phyloP scores from a whole-genome alignment of 2,888 invertebrate genomes.

The Papilio elwesi region DNA sequence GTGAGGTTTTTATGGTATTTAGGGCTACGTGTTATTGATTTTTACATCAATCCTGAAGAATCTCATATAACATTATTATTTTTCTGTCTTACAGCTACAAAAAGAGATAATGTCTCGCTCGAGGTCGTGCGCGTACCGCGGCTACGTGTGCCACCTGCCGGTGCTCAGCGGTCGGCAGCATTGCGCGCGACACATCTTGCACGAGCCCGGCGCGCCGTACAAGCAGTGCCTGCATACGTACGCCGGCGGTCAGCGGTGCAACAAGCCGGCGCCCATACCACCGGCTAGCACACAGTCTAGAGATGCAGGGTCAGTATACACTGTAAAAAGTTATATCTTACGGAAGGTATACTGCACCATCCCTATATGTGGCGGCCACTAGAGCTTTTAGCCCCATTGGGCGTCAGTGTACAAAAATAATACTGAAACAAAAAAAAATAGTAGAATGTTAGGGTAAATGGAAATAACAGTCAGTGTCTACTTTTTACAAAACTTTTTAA shows the following conservation, averaged over 20 bases:
- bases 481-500: no score
- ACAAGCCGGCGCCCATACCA: conserved; percentile 87
- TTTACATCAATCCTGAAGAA: no score
- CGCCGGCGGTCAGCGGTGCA: conserved; percentile 89
- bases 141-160: conserved; percentile 87
- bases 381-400: no score
- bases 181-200: conserved; percentile 92
- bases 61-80: neutral
- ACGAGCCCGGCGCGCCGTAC: conserved; percentile 93
- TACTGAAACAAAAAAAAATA: no score
- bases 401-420: no score
- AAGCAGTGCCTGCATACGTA: conserved; percentile 89
- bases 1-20: no score
- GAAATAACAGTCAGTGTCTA: no score
- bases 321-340: no score
- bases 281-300: conserved; percentile 21
- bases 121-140: conserved; percentile 85
- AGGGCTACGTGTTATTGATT: no score
- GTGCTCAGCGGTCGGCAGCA: conserved; percentile 89
- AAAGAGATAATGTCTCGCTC: conserved; percentile 86
- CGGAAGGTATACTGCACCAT: no score
- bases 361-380: no score
- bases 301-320: conserved; percentile 29
- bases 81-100: conserved; percentile 76
- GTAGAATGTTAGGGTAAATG: no score